Conservation (phyloP, 1,140 invertebrate genomes). For the Pentalonia nigronervosa region DNA sequence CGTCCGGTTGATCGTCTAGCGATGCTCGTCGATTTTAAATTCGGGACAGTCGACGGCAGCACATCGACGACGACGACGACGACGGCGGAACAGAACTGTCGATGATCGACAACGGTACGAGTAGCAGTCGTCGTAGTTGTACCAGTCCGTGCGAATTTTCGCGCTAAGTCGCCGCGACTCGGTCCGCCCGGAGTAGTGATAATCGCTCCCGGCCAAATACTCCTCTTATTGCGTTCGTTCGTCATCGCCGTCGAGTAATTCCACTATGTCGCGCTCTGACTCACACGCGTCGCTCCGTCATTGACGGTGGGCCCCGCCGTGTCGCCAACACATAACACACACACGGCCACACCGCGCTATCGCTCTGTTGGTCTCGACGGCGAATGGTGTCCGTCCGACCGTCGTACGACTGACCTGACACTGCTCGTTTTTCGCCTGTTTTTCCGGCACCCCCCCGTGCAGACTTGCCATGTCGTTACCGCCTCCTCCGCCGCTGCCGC, state of each 20-base stretch:
- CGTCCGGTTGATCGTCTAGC: background rate
- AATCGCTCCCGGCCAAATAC: background rate
- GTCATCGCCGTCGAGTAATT: background rate
- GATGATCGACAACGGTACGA: background rate
- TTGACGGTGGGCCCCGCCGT: background rate
- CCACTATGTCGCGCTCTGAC: background rate
- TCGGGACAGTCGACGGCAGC: background rate
- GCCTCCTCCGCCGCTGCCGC: slow-evolving; percentile 45
- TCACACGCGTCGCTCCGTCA: background rate
- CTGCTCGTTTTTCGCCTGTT: background rate
- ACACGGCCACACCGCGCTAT: background rate
- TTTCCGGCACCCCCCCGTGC: background rate
- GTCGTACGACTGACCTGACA: background rate
- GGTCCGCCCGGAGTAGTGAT: background rate
- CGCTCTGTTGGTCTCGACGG: no score
- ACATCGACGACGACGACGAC: background rate
- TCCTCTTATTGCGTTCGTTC: background rate
- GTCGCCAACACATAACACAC: background rate
- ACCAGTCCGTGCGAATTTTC: background rate
- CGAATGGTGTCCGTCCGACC: background rate
- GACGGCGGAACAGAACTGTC: background rate
- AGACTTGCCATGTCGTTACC: slow-evolving; percentile 39
- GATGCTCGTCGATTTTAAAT: background rate
- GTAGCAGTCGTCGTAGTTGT: background rate
- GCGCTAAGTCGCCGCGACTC: background rate